Evolutionary conservation across 2,113 vertebrate species (phyloP).

Genomic region (Gopherus evgoodei): DNA sequence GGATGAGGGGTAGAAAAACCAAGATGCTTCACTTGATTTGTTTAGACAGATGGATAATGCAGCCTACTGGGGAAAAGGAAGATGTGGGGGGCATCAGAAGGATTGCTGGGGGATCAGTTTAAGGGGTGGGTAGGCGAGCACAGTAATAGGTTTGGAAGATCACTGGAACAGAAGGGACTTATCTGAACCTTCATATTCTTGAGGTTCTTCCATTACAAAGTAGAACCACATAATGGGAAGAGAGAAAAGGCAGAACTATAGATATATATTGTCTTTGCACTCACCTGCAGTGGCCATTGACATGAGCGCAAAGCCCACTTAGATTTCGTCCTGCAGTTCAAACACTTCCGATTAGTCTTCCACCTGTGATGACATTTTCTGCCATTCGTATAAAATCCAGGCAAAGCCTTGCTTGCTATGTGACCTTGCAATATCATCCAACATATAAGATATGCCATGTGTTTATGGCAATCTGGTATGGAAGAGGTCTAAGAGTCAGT

Average conservation of each 20-base stretch:
- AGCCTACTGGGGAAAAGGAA: background rate
- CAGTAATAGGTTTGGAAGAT: background rate
- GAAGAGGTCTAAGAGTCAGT: background rate
- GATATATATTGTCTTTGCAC: background rate
- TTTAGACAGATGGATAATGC: background rate
- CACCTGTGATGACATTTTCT: background rate
- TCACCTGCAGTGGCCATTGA: background rate
- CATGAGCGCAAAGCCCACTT: background rate
- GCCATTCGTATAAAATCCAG: background rate
- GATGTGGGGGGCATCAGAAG: background rate
- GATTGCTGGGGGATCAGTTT: background rate
- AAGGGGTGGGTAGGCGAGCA: background rate
- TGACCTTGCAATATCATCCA: background rate
- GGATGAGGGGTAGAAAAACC: fast-evolving
- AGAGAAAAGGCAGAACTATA: background rate
- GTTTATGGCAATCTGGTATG: background rate
- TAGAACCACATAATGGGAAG: background rate
- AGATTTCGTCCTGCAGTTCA: background rate
- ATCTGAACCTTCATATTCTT: background rate
- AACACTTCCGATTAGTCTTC: background rate
- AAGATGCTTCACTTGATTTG: fast-evolving
- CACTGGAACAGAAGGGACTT: background rate
- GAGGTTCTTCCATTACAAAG: background rate
- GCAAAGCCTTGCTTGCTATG: background rate
- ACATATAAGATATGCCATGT: background rate